Evolutionary conservation across 2,888 invertebrate genomes (phyloP), one percentile per base, ranked within the genome.

Genomic region (Drosophila koepferae): DNA sequence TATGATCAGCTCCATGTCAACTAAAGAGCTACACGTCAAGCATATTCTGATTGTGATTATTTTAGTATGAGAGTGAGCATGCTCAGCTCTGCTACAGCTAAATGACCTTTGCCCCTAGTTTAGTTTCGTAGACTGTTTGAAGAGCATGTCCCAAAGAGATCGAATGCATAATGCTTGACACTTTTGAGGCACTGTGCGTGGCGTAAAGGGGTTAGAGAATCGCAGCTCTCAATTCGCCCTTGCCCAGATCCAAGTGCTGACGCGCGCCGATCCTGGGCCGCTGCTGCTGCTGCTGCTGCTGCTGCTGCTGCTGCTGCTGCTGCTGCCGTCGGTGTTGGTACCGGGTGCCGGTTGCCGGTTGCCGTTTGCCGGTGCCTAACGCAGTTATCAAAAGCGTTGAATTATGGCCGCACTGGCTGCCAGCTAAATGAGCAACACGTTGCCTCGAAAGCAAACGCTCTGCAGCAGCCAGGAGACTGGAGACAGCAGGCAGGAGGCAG

Each of bases 381-480:
- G 88, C 84, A 88, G 89, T 85, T 87, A 85, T 89, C 87, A 90
- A 85, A 88, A 89, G 86, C 87, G 84, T 91, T 91, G 90, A 91
- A 86, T 91, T 91, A 90, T 91, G 90, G 86, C 90, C 89, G 85
- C 67, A 80, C 72, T 72, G 82, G 72, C 82, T 83, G 82, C 85
- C 82, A 79, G 79, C 74, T 86, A 89, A 86, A 86, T 84, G 89
- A 89, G 83, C 75, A 88, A 83, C 82, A 82, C 84, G 79, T 81
- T 74, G 74, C 63, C 64, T 8, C 72, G 55, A 51, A 28, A 23
- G 41, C 55, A 31, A 49, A 18, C 49, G 31, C 49, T 49, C 31
- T 12, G 49, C 34, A 51, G 51, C 10, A 14, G 34, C 18, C 31
- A n/a, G 18, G 34, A 28, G 49, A 10, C 31, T 2, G 34, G 8